Conservation (phyloP, 2,113 vertebrate genomes). For the Indicator maculatus region DNA sequence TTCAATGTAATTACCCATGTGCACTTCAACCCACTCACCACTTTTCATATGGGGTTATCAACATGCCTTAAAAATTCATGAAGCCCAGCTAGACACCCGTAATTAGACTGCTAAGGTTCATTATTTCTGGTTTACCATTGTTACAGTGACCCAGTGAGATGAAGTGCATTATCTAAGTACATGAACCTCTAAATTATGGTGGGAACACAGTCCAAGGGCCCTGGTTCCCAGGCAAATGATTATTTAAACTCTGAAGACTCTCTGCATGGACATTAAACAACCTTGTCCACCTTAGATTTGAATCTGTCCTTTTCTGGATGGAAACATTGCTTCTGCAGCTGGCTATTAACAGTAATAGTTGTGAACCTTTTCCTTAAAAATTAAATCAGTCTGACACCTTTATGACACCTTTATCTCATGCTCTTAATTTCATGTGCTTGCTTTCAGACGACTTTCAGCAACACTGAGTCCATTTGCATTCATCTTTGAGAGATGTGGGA, state of each 20-base stretch:
- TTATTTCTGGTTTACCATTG: conserved; percentile 15
- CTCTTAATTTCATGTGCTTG: neutral
- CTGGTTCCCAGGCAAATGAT: neutral
- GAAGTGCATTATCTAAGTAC: conserved; percentile 9
- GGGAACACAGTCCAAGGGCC: neutral
- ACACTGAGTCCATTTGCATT: neutral
- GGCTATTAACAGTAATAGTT: neutral
- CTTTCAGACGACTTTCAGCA: neutral
- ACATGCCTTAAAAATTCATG: conserved; percentile 23
- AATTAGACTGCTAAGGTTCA: conserved; percentile 31
- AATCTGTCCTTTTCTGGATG: neutral
- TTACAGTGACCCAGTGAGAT: neutral
- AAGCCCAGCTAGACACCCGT: conserved; percentile 6
- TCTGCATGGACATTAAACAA: neutral
- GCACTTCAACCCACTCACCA: neutral
- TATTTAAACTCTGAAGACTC: neutral
- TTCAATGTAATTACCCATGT: neutral
- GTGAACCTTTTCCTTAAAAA: neutral
- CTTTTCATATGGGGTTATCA: neutral
- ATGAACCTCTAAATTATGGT: neutral
- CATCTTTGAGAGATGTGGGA: neutral
- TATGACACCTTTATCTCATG: neutral
- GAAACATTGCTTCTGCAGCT: neutral
- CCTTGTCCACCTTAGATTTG: neutral
- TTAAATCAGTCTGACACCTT: neutral